Conservation (phyloP, 2,888 invertebrate species). For the Alentia gelatinosa region DNA sequence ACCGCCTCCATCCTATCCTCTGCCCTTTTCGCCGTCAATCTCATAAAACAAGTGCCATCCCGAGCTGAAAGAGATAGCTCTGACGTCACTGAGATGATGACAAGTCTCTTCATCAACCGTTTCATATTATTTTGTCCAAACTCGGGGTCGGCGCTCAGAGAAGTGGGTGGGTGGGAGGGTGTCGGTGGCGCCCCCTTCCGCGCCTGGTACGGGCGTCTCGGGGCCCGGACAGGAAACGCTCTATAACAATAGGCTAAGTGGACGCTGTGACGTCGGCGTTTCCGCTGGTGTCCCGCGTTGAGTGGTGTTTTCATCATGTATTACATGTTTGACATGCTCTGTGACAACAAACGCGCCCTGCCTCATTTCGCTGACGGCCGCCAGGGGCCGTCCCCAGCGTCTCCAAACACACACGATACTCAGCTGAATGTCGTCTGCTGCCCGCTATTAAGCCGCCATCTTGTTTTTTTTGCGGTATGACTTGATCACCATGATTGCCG, state of each 20-base stretch:
- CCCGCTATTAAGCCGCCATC: neutral
- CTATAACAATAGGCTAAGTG: slow-evolving; percentile 21
- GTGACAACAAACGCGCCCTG: slow-evolving; percentile 22
- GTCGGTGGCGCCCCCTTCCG: neutral
- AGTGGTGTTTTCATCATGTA: slow-evolving; percentile 45
- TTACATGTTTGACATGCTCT: slow-evolving; percentile 44
- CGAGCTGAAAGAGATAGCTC: neutral
- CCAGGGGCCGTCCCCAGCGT: slow-evolving; percentile 35
- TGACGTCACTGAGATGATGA: slow-evolving; percentile 21
- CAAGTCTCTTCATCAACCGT: slow-evolving; percentile 20
- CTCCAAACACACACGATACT: slow-evolving; percentile 45
- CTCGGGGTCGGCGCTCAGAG: neutral
- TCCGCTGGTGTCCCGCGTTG: neutral
- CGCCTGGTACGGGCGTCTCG: neutral
- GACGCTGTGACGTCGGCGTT: neutral
- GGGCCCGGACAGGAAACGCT: neutral
- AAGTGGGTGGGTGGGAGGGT: neutral
- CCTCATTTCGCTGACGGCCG: slow-evolving; percentile 2
- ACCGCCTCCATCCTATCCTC: too few relatives aligned
- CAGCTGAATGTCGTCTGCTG: slow-evolving; percentile 15
- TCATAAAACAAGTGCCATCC: too few relatives aligned
- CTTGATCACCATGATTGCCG: slow-evolving; percentile 32
- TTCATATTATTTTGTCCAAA: neutral
- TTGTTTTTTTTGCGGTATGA: slow-evolving; percentile 7
- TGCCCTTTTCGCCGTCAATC: too few relatives aligned